Conservation (phyloP, 2,797 vertebrate species). For the Caiman crocodilus region DNA sequence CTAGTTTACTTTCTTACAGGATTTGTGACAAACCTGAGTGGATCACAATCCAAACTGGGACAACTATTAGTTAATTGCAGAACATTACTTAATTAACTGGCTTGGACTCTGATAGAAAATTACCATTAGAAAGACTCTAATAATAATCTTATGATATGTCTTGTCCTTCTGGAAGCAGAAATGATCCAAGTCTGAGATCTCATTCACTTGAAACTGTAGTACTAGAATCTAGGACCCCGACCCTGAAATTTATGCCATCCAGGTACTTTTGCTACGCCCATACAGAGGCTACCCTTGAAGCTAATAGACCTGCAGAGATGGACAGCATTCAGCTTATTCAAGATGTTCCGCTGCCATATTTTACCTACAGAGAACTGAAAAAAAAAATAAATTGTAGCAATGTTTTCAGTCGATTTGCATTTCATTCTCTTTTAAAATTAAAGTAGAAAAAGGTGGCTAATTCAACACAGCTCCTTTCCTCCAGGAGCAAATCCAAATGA, state of each 20-base stretch:
- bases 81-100: neutral
- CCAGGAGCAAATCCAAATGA: neutral
- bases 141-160: neutral
- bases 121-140: neutral
- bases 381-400: neutral
- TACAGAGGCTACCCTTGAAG: neutral
- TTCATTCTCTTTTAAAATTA: neutral
- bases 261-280: neutral
- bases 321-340: accelerated
- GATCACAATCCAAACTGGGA: neutral
- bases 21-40: neutral
- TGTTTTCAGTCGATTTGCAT: neutral
- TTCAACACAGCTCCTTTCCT: neutral
- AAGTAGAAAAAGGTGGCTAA: neutral
- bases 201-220: neutral
- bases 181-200: neutral
- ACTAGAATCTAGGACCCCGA: neutral
- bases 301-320: neutral
- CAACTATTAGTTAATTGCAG: neutral
- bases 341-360: neutral
- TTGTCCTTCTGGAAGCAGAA: neutral
- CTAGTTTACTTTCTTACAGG: neutral
- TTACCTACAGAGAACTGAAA: neutral
- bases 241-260: neutral
- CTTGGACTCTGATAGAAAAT: neutral